Conservation (phyloP, 2,888 invertebrate species). For the Trachelus troglodyta region DNA sequence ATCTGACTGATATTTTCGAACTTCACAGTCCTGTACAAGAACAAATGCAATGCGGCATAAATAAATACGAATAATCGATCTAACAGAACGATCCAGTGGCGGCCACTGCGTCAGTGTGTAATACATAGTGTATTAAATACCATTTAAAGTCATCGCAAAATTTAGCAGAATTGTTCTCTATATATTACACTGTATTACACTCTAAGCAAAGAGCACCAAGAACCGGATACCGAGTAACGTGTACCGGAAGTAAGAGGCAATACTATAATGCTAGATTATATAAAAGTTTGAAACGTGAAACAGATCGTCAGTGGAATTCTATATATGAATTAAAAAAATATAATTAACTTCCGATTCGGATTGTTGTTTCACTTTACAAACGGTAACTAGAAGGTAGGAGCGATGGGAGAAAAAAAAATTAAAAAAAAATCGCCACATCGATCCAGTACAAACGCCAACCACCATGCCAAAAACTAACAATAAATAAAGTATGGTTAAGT, state of each 20-base stretch:
- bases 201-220: background rate
- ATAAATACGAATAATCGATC: background rate
- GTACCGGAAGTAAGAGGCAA: background rate
- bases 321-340: background rate
- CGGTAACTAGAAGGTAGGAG: background rate
- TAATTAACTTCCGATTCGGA: background rate
- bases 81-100: background rate
- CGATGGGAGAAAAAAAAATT: conserved; percentile 20
- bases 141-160: background rate
- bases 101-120: background rate
- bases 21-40: background rate
- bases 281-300: background rate
- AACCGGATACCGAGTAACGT: background rate
- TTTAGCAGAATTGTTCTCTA: background rate
- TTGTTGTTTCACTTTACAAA: conserved; percentile 30
- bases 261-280: background rate
- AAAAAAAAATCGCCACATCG: conserved; percentile 23
- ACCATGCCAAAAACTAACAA: conserved; percentile 43
- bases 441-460: conserved; percentile 38
- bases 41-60: background rate
- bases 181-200: background rate
- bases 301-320: background rate
- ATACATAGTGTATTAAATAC: background rate
- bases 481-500: conserved; percentile 31
- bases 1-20: conserved; percentile 10